These are phyloP conservation scores for Aspidiotus rigidus DNA, from an alignment of 2,888 invertebrate genomes.

Conservation along the genomic window DNA sequence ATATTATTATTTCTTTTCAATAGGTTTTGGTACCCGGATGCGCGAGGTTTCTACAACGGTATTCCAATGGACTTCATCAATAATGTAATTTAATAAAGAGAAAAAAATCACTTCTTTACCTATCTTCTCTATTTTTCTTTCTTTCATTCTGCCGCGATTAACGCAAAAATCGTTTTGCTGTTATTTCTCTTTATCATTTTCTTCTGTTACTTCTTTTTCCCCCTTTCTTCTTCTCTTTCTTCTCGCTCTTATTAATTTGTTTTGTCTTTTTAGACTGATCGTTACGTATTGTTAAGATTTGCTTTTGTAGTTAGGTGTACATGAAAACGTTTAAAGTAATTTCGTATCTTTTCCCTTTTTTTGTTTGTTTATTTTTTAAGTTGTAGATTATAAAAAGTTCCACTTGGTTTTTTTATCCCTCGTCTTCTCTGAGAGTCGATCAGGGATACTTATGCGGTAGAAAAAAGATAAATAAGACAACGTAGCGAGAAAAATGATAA, in stretches of 20 bases:
- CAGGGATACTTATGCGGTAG: too few relatives aligned
- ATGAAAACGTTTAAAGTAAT: slow-evolving; percentile 18
- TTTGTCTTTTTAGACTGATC: slow-evolving; percentile 31
- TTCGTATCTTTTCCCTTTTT: background rate
- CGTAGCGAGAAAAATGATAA: too few relatives aligned
- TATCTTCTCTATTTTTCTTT: slow-evolving; percentile 10
- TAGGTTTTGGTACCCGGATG: slow-evolving; percentile 27
- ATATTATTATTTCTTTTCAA: background rate
- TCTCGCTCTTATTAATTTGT: slow-evolving; percentile 7
- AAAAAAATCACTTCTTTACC: slow-evolving; percentile 4
- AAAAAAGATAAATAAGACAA: too few relatives aligned
- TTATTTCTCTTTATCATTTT: slow-evolving; percentile 16
- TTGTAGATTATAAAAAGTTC: too few relatives aligned
- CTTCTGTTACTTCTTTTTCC: too few relatives aligned
- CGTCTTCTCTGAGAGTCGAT: too few relatives aligned
- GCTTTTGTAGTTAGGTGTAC: slow-evolving; percentile 27
- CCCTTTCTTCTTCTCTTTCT: too few relatives aligned
- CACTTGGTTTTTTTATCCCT: too few relatives aligned
- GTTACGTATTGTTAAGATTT: slow-evolving; percentile 28
- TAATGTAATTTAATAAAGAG: slow-evolving; percentile 20
- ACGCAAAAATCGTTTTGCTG: slow-evolving; percentile 23
- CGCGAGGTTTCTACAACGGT: slow-evolving; percentile 24
- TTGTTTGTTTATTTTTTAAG: slow-evolving; percentile 9
- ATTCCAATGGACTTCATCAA: slow-evolving; percentile 28
- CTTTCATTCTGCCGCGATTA: slow-evolving; percentile 23